Percentiles rank a stretch among this genome's conserved stretches.
Conservation (phyloP, 2,888 invertebrate species). For the Hydriomena furcata region DNA sequence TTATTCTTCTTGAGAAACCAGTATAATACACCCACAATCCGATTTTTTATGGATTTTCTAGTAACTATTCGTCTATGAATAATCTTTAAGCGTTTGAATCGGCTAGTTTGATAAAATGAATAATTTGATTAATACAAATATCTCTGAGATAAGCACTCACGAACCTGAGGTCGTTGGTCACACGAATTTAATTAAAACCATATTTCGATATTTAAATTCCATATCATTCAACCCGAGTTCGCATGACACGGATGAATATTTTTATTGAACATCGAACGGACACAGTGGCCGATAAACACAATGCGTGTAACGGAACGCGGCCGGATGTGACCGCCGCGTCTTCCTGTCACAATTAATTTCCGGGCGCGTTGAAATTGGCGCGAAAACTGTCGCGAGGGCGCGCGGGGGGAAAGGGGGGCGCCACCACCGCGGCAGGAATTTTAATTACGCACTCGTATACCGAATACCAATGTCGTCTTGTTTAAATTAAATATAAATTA, state of each 20-base stretch:
- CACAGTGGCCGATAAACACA: conserved; percentile 58
- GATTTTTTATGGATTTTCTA: conserved; percentile 21
- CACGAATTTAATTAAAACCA: conserved; percentile 30
- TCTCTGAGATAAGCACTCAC: background rate
- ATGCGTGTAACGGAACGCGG: conserved; percentile 74
- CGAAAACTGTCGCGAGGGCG: conserved; percentile 79
- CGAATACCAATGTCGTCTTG: conserved; percentile 84
- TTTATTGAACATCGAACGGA: conserved; percentile 44
- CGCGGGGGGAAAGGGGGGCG: conserved; percentile 50
- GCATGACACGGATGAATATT: conserved; percentile 46
- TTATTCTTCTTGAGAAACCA: conserved; percentile 38
- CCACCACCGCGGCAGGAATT: conserved; percentile 78
- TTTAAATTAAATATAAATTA: conserved; percentile 84
- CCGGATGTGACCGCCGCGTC: conserved; percentile 80
- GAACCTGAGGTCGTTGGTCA: conserved; percentile 38
- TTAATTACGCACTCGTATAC: conserved; percentile 83
- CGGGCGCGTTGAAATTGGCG: conserved; percentile 83
- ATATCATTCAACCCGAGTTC: conserved; percentile 17
- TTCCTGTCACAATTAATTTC: conserved; percentile 84
- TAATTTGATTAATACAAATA: background rate
- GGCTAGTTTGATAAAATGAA: conserved; percentile 1
- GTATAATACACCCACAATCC: conserved; percentile 44
- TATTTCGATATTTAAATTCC: conserved; percentile 22
- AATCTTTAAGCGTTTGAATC: conserved; percentile 21
- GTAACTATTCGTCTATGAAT: conserved; percentile 24